Evolutionary conservation across 2,797 vertebrate species (phyloP).

Genomic region (Halcyon badia): DNA sequence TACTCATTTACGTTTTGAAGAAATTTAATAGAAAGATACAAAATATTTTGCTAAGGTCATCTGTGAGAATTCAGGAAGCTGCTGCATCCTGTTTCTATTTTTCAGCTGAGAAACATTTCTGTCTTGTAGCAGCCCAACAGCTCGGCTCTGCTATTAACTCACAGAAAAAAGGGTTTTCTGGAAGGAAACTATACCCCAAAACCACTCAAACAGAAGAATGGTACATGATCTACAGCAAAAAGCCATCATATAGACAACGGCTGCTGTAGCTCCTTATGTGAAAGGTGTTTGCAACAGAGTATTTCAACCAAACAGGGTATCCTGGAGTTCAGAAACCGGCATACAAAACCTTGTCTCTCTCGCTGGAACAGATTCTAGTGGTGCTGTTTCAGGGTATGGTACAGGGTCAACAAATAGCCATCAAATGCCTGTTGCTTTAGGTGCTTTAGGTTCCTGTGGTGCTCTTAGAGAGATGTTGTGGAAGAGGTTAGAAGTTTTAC

Average conservation of each 20-base stretch:
- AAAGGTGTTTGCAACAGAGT: background rate
- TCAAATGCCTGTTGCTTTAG: background rate
- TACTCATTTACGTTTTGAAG: background rate
- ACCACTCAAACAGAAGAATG: background rate
- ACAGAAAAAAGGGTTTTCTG: background rate
- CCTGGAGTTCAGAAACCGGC: background rate
- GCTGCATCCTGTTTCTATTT: background rate
- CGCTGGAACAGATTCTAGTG: background rate
- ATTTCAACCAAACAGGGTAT: background rate
- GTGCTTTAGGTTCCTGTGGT: background rate
- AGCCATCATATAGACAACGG: background rate
- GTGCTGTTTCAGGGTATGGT: background rate
- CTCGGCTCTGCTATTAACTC: background rate
- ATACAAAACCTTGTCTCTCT: accelerated
- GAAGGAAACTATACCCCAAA: background rate
- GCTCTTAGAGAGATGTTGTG: background rate
- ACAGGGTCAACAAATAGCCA: background rate
- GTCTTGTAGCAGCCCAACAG: background rate
- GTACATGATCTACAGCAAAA: background rate
- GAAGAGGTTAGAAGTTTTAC: background rate
- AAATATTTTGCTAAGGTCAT: background rate
- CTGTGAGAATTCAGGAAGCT: background rate
- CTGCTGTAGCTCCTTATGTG: background rate
- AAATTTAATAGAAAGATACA: background rate
- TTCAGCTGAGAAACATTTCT: background rate